Evolutionary conservation across 2,113 vertebrate species (phyloP).

Genomic region (Beaufortia kweichowensis): DNA sequence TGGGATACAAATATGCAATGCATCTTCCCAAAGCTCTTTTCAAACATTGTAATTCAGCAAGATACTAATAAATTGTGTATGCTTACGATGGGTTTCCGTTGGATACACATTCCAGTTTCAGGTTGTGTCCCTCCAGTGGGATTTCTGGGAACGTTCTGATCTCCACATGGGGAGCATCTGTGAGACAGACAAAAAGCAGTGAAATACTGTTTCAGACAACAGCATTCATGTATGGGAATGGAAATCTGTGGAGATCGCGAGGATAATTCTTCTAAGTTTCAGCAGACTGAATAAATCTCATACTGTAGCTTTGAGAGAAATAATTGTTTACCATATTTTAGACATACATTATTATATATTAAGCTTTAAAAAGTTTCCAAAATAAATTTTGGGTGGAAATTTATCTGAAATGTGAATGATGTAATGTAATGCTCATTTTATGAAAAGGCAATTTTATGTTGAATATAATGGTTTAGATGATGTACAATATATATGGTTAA

Average conservation of each 20-base stretch:
- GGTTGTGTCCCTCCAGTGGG: slow-evolving; percentile 93
- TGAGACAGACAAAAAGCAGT: slow-evolving; percentile 48
- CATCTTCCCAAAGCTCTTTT: slow-evolving; percentile 15
- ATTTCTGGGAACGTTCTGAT: slow-evolving; percentile 85
- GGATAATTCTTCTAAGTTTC: neutral
- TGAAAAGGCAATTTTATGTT: no score
- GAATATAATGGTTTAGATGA: no score
- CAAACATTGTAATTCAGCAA: slow-evolving; percentile 15
- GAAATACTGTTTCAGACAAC: neutral
- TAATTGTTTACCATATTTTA: no score
- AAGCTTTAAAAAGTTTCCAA: no score
- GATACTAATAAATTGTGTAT: slow-evolving; percentile 34
- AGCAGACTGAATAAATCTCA: no score
- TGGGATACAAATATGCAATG: neutral
- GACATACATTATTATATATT: no score
- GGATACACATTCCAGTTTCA: slow-evolving; percentile 95
- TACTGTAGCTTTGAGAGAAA: no score
- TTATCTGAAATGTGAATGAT: no score
- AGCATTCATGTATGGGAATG: no score
- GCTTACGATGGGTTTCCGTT: slow-evolving; percentile 98
- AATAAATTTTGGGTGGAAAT: no score
- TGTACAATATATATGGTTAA: no score
- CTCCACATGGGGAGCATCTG: slow-evolving; percentile 94
- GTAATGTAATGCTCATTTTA: no score
- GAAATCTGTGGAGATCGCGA: neutral